These are phyloP conservation scores for Oncorhynchus masou DNA, from an alignment of 2,113 vertebrate genomes.

Conservation along the genomic window DNA sequence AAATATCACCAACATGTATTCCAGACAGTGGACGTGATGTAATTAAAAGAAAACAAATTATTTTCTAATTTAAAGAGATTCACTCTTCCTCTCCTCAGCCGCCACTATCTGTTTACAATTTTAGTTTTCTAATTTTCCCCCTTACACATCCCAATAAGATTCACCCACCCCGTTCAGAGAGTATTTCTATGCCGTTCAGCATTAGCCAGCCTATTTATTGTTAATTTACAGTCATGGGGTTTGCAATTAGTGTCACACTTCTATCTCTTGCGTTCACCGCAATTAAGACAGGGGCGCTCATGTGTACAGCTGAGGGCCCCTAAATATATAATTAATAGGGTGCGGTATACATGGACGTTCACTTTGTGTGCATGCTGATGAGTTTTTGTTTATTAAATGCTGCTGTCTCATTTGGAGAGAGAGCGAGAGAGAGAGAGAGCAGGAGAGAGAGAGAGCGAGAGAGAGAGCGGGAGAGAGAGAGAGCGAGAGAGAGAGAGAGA, in stretches of 20 bases:
- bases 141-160: conserved; percentile 67
- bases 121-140: conserved; percentile 37
- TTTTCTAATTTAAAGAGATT: conserved; percentile 12
- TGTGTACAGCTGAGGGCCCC: conserved; percentile 68
- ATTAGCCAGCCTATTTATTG: conserved; percentile 59
- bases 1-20: conserved; percentile 13
- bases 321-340: conserved; percentile 79
- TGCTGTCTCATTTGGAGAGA: conserved; percentile 30
- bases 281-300: conserved; percentile 76
- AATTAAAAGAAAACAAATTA: conserved; percentile 19
- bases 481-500: background rate
- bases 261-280: conserved; percentile 76
- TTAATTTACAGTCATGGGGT: conserved; percentile 69
- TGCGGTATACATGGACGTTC: conserved; percentile 56
- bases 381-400: conserved; percentile 56
- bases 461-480: background rate
- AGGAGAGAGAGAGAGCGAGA: background rate
- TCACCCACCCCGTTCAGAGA: conserved; percentile 49
- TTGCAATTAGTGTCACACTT: conserved; percentile 76
- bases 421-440: background rate
- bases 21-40: conserved; percentile 11
- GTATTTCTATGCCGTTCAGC: conserved; percentile 73
- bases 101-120: background rate
- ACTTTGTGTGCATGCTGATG: conserved; percentile 61
- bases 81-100: background rate